A percentile compares a stretch with the other conserved stretches of the same genome.
phyloP scores from a whole-genome alignment of 2,888 invertebrate genomes.

The Drosophila nr. fundita region DNA sequence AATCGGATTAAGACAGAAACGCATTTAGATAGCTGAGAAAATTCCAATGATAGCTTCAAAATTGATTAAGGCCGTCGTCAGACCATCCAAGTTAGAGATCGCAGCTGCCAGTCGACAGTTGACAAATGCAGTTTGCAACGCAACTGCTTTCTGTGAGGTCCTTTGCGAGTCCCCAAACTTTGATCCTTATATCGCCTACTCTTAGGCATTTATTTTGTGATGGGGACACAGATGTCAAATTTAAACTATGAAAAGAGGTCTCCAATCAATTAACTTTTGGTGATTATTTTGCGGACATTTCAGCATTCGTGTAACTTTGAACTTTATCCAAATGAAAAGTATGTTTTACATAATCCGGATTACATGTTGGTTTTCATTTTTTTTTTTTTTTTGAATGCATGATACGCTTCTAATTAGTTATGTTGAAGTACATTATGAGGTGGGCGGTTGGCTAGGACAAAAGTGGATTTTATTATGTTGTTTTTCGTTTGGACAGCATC shows the following conservation, averaged over 20 bases:
- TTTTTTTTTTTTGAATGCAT: neutral
- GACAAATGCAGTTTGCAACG: neutral
- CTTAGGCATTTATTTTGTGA: neutral
- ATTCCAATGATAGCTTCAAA: neutral
- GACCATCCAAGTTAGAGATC: too few species aligned
- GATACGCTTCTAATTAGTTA: conserved; percentile 3
- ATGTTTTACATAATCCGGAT: neutral
- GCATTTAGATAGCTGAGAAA: neutral
- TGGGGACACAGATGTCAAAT: neutral
- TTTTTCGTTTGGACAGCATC: neutral
- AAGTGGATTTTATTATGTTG: neutral
- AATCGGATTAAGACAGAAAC: neutral
- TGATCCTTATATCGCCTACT: neutral
- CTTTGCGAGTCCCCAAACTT: neutral
- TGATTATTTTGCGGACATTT: neutral
- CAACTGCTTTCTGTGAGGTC: neutral
- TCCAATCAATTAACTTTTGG: neutral
- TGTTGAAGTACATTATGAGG: neutral
- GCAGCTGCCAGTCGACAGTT: too few species aligned
- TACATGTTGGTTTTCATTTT: neutral
- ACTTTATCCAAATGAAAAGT: neutral
- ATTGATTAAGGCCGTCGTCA: neutral
- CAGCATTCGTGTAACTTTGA: neutral
- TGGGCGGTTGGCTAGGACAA: neutral
- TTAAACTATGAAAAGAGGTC: neutral